Base-by-base conservation (phyloP, 2,888 invertebrate genomes). In the Rhabditoides inermis region DNA sequence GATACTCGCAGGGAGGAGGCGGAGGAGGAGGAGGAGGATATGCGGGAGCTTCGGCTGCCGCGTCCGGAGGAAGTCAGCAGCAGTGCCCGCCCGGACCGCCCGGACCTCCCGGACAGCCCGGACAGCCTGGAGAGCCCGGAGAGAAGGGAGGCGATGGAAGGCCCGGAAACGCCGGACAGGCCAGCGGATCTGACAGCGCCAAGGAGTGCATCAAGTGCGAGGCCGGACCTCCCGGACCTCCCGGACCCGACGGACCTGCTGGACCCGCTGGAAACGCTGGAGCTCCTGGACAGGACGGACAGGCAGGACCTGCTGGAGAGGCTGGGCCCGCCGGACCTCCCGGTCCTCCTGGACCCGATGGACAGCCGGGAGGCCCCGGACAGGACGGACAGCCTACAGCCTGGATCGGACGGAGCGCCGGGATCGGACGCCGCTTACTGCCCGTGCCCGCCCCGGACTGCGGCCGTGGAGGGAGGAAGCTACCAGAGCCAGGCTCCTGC, bases 351-450 rank as follows among this genome's bases (percentile, higher is more conserved):
- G 63, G 60, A 48, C 63, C 63, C 22, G 58, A 58, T 18, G 63
- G 63, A 52, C 46, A 51, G 20, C 60, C 60, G 45, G 60, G 60
- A 58, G 50, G 49, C 10, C 59, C 59, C 42, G 58, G 60, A 49
- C 54, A 45, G 37, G 53, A 55, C 20, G 61, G 58, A 51, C 15
- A 48, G 23, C 57, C 59, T 42, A 58, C 46, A 42, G 30, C 55
- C 61, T 23, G 61, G 60, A 57, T 48, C 55, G 26, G 60, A 60
- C 36, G 60, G 60, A 57, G 55, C 55, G 27, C 60, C 60, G 18
- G 56, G 56, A 57, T 30, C 56, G 37, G 56, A 57, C 36, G 56
- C 56, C 30, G 60, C 60, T 6, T 60, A 60, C 39, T 60, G 48
- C n/a, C 48, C 48, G 2, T 48, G 61, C 48, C 61, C 61, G 42